phyloP scores from a whole-genome alignment of 2,113 vertebrate species.

The Clarias gariepinus region DNA sequence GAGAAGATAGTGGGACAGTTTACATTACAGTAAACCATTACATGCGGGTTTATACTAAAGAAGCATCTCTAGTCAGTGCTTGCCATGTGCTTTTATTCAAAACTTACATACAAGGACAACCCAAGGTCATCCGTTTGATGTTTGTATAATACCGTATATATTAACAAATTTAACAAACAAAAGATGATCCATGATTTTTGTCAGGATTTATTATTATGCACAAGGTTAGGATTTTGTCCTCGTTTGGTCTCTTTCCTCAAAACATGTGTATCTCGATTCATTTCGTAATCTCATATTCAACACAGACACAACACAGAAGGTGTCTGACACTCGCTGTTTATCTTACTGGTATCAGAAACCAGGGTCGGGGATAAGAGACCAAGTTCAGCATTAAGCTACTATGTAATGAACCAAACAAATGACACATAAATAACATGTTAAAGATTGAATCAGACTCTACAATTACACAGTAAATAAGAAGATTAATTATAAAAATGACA shows the following conservation, averaged over 20 bases:
- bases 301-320: background rate
- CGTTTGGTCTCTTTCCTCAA: background rate
- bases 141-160: background rate
- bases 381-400: background rate
- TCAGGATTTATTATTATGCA: background rate
- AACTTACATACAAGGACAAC: background rate
- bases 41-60: conserved; percentile 24
- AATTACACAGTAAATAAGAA: no score
- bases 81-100: conserved; percentile 27
- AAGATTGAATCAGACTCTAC: no score
- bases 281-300: background rate
- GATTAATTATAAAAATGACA: no score
- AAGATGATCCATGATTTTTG: background rate
- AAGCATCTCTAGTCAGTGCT: conserved; percentile 25
- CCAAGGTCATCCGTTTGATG: background rate
- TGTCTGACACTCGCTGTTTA: background rate
- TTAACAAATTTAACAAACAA: background rate
- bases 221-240: background rate
- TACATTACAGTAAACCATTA: background rate
- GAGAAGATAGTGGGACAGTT: conserved; percentile 1
- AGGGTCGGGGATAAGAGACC: background rate
- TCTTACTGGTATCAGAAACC: background rate
- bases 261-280: background rate
- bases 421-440: background rate
- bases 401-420: background rate